phyloP scores from a whole-genome alignment of 2,113 vertebrate genomes.

The Nerophis ophidion region DNA sequence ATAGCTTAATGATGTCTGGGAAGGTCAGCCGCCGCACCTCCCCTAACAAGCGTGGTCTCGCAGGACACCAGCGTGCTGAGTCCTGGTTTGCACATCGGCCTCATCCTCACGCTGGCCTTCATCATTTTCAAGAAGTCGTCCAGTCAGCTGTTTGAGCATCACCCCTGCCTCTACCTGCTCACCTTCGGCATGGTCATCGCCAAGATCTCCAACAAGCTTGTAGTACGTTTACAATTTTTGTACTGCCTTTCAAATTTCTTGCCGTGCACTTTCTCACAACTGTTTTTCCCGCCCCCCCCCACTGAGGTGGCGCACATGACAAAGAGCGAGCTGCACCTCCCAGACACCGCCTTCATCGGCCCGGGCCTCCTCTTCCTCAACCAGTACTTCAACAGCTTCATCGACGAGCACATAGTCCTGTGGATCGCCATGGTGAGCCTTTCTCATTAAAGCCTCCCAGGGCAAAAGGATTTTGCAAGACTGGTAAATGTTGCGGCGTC shows the following conservation, averaged over 20 bases:
- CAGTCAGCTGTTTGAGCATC: constrained; percentile 84
- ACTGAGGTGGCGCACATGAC: constrained; percentile 92
- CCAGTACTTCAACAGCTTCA: constrained; percentile 93
- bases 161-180: constrained; percentile 89
- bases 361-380: constrained; percentile 93
- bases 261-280: not conserved
- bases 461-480: not conserved
- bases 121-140: constrained; percentile 96
- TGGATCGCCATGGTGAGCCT: constrained; percentile 88
- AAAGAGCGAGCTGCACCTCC: constrained; percentile 89
- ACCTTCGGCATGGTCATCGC: constrained; percentile 89
- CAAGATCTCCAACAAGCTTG: constrained; percentile 94
- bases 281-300: not conserved
- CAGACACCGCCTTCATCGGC: constrained; percentile 90
- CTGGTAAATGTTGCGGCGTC: no score
- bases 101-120: constrained; percentile 83
- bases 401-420: constrained; percentile 88
- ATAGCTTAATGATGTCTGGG: not conserved
- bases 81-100: constrained; percentile 87
- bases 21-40: not conserved
- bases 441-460: not conserved
- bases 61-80: constrained; percentile 95
- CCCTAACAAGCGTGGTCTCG: not conserved
- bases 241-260: not conserved
- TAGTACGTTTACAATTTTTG: constrained; percentile 72